These are phyloP conservation scores for Ranitomeya imitator DNA, from an alignment of 2,113 vertebrate genomes.

Conservation along the genomic window DNA sequence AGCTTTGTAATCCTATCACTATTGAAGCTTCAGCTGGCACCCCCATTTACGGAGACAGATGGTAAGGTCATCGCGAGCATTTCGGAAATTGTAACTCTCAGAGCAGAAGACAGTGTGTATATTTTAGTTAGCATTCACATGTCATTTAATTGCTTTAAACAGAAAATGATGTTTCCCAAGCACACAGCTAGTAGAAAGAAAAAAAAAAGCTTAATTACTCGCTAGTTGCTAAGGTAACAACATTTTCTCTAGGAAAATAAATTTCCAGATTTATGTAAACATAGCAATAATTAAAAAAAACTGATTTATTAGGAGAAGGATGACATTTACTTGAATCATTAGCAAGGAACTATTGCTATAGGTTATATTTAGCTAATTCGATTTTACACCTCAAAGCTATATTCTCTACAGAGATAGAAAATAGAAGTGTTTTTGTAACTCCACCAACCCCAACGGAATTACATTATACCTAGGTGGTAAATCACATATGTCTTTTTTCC, in stretches of 20 bases:
- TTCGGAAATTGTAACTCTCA: conserved; percentile 57
- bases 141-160: conserved; percentile 58
- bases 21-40: conserved; percentile 56
- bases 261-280: conserved; percentile 58
- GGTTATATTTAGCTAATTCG: conserved; percentile 48
- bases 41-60: conserved; percentile 55
- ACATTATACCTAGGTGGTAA: neutral
- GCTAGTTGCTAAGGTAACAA: conserved; percentile 57
- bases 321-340: conserved; percentile 55
- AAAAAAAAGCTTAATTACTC: conserved; percentile 57
- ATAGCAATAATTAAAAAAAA: conserved; percentile 56
- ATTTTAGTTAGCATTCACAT: conserved; percentile 55
- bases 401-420: conserved; percentile 28
- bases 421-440: neutral
- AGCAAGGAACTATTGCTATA: conserved; percentile 45
- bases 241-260: conserved; percentile 57
- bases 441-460: neutral
- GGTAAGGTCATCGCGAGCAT: conserved; percentile 58
- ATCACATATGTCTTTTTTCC: neutral
- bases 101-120: conserved; percentile 55
- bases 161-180: conserved; percentile 56
- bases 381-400: conserved; percentile 29
- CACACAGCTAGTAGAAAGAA: conserved; percentile 47
- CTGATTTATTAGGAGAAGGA: conserved; percentile 54
- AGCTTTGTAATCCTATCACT: conserved; percentile 44